Percentiles rank a stretch among this genome's conserved stretches.
Conservation (phyloP, 2,888 invertebrate species). For the Cerastis rubricosa region DNA sequence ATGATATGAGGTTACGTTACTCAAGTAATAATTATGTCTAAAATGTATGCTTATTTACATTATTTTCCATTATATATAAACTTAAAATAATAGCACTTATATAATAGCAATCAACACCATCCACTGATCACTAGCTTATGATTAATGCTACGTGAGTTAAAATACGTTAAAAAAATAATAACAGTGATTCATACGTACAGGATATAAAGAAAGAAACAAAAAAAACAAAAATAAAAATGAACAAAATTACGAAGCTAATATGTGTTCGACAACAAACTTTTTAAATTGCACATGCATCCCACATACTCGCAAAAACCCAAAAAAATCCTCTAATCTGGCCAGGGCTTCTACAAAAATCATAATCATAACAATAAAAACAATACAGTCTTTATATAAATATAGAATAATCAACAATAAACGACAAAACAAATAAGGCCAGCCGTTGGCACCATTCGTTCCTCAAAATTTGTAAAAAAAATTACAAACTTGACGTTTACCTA, state of each 20-base stretch:
- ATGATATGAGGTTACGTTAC: not conserved
- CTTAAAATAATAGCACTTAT: no score
- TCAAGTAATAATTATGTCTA: not conserved
- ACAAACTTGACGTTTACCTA: not conserved
- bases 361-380: not conserved
- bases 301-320: not conserved
- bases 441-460: not conserved
- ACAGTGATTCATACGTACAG: no score
- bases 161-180: no score
- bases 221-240: no score
- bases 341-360: not conserved
- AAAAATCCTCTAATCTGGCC: not conserved
- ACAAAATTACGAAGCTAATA: no score
- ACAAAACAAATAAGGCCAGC: conserved; percentile 1
- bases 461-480: not conserved
- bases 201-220: no score
- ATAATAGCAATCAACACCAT: no score
- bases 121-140: no score
- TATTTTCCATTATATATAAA: no score
- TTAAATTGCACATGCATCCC: not conserved
- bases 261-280: not conserved
- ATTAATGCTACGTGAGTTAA: no score
- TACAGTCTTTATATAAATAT: not conserved
- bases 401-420: not conserved
- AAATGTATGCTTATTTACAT: not conserved